Percentiles rank a stretch among this genome's conserved stretches.
Conservation (phyloP, 2,797 vertebrate genomes). For the Melanotaenia parkinsoni region DNA sequence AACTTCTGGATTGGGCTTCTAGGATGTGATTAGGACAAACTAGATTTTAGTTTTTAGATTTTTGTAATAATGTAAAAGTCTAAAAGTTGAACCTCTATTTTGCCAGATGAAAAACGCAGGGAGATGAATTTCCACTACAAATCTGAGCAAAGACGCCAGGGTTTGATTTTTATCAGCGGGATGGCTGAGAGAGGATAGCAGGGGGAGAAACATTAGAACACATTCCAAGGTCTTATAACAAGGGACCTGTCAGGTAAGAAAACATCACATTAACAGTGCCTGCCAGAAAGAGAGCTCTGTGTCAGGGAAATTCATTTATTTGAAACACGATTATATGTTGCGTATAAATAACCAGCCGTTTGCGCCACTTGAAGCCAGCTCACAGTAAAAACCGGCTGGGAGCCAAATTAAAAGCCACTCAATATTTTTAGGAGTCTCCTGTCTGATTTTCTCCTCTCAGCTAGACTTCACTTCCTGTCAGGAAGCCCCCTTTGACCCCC, state of each 20-base stretch:
- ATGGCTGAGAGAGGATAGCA: conserved; percentile 40
- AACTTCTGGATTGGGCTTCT: conserved; percentile 1
- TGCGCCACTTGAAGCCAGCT: conserved; percentile 63
- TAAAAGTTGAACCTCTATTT: conserved; percentile 5
- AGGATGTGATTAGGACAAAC: neutral
- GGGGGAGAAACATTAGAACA: conserved; percentile 45
- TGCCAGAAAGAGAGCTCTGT: conserved; percentile 42
- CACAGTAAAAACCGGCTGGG: conserved; percentile 82
- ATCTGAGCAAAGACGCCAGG: conserved; percentile 26
- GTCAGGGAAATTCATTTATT: conserved; percentile 60
- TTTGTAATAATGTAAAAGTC: conserved; percentile 16
- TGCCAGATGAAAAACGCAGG: conserved; percentile 14
- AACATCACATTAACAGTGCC: conserved; percentile 58
- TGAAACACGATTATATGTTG: conserved; percentile 59
- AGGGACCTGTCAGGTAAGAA: conserved; percentile 68
- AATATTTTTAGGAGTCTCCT: conserved; percentile 83
- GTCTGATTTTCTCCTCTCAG: conserved; percentile 87
- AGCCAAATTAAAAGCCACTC: conserved; percentile 91
- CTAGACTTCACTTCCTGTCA: conserved; percentile 92
- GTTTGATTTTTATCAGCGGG: conserved; percentile 59
- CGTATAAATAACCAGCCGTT: conserved; percentile 62
- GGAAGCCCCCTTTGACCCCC: conserved; percentile 82
- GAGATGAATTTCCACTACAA: conserved; percentile 33
- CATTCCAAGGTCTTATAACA: conserved; percentile 65
- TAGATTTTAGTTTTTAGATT: conserved; percentile 3